Conservation (phyloP, 2,888 invertebrate species). For the Cactoblastis cactorum region DNA sequence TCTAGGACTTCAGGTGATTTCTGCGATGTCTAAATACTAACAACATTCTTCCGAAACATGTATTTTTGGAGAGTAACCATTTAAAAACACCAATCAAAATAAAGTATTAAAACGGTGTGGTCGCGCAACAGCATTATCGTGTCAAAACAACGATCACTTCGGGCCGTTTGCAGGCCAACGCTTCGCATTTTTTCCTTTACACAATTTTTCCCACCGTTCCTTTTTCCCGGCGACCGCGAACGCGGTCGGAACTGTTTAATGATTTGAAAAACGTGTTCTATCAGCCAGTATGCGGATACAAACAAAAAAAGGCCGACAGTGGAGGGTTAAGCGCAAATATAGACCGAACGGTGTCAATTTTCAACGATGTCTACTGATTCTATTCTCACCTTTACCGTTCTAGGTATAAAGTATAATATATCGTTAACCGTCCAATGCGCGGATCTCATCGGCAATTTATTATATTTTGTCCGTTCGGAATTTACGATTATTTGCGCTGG, state of each 20-base stretch:
- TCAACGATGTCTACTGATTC: slow-evolving; percentile 23
- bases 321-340: slow-evolving; percentile 76
- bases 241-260: slow-evolving; percentile 78
- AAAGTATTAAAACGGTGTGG: slow-evolving; percentile 30
- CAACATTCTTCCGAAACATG: no score
- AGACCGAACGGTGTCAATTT: slow-evolving; percentile 51
- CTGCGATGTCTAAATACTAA: no score
- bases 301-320: slow-evolving; percentile 75
- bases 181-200: slow-evolving; percentile 47
- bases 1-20: no score
- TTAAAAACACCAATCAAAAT: no score
- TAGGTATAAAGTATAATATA: slow-evolving; percentile 24
- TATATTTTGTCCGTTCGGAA: slow-evolving; percentile 77
- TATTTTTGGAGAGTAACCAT: no score
- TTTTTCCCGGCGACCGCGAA: slow-evolving; percentile 57
- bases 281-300: slow-evolving; percentile 77
- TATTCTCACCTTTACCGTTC: slow-evolving; percentile 36
- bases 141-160: slow-evolving; percentile 59
- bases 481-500: slow-evolving; percentile 75
- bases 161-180: slow-evolving; percentile 44
- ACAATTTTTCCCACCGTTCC: slow-evolving; percentile 53
- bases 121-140: slow-evolving; percentile 46
- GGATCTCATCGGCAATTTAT: slow-evolving; percentile 79
- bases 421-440: slow-evolving; percentile 35
- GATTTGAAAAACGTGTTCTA: slow-evolving; percentile 80